Evolutionary conservation across 2,888 invertebrate genomes (phyloP).

Genomic region (Trichacis sp.): DNA sequence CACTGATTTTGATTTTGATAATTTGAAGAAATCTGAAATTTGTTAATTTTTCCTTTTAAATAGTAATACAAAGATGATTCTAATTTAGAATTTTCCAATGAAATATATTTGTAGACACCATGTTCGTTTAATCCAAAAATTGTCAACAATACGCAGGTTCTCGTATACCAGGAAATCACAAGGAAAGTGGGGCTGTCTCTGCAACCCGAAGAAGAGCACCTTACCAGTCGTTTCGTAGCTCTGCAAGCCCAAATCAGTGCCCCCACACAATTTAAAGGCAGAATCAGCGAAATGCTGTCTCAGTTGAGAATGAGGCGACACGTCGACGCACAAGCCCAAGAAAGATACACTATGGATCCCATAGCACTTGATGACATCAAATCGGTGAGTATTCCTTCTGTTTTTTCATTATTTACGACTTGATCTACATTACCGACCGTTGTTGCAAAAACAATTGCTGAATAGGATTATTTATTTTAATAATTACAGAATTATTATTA

Average conservation of each 20-base stretch:
- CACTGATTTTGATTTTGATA: too few species aligned
- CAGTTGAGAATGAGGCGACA: constrained; percentile 82
- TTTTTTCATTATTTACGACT: constrained; percentile 11
- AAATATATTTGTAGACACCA: background rate
- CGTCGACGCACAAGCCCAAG: constrained; percentile 73
- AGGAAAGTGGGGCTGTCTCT: constrained; percentile 90
- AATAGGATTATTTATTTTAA: too few species aligned
- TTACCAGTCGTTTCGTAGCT: constrained; percentile 88
- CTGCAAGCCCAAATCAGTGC: constrained; percentile 89
- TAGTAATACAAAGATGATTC: too few species aligned
- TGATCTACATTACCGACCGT: constrained; percentile 2
- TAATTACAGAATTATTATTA: too few species aligned
- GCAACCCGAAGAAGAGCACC: constrained; percentile 89
- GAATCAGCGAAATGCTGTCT: constrained; percentile 90
- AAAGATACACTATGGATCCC: constrained; percentile 83
- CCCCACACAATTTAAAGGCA: constrained; percentile 94
- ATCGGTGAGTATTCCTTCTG: constrained; percentile 66
- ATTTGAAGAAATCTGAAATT: too few species aligned
- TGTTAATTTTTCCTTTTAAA: too few species aligned
- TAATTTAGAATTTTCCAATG: background rate
- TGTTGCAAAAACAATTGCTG: too few species aligned
- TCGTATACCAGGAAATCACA: constrained; percentile 88
- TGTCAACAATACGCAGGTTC: constrained; percentile 77
- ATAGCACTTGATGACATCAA: constrained; percentile 73
- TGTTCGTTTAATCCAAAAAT: too few species aligned